Base-by-base conservation (phyloP, 2,888 invertebrate genomes). In the Caenorhabditis sp. region DNA sequence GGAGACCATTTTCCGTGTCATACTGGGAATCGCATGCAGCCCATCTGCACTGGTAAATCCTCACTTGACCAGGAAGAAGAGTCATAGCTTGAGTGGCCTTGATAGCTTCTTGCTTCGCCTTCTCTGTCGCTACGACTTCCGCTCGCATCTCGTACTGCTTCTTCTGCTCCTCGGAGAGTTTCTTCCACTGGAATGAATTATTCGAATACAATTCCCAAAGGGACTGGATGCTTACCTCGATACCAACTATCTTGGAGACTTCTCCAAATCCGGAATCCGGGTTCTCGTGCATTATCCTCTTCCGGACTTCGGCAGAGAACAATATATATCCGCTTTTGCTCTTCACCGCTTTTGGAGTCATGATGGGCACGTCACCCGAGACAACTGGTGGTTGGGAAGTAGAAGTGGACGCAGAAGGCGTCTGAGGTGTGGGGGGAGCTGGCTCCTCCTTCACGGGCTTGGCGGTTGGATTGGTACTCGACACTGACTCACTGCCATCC, bases 111-210 rank as follows among this genome's bases (percentile, higher is more conserved):
- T 85, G 83, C 80, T 90, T 90, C 20, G 89, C 89, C 18, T 92
- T 80, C 61, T 91, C 92, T 20, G 88, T 89, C 91, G 97, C 98
- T 92, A 96, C 95, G 89, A 95, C 94, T 35, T 95, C 94, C 0
- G 99, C 98, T 69, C 95, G 94, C 92, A 97, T 97, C 93, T 99
- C 98, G 95, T 97, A 99, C 82, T 94, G 94, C 92, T 96, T 96
- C 92, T 98, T 97, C 86, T 96, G 96, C 71, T 94, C 94, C 0
- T 95, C 94, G 0, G 96, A 95, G 86, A 98, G 94, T 80, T 96
- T 96, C 87, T 97, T 95, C 99, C 99, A 99, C 94, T 98, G 95
- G 65, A 92, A 88, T 11, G 40, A 40, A 40, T 40, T 6, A 40
- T 40, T 40, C 11, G 22, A 8, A 47, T 67, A 22, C 8, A 15